Conservation (phyloP, 23 tunicate species). For the Trididemnum clinides region DNA sequence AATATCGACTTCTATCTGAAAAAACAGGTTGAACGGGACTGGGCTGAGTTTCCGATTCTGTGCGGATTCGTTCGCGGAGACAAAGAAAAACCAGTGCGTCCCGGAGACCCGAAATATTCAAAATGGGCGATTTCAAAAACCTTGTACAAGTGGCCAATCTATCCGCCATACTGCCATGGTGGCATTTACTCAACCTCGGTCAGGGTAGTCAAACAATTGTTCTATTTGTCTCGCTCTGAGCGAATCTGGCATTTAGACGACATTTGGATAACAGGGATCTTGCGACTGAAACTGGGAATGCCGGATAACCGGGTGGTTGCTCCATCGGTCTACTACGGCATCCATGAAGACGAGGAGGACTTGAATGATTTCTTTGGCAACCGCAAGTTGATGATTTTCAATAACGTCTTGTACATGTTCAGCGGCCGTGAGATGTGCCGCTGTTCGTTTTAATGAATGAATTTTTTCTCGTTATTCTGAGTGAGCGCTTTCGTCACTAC, state of each 20-base stretch:
- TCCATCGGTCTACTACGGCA: too few species aligned
- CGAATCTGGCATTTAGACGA: not conserved
- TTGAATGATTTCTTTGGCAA: too few species aligned
- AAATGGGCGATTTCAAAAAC: constrained; percentile 14
- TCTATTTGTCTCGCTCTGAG: not conserved
- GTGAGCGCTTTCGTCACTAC: too few species aligned
- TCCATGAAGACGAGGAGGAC: too few species aligned
- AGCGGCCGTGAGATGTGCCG: too few species aligned
- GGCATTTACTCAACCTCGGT: constrained; percentile 24
- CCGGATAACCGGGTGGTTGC: constrained; percentile 8
- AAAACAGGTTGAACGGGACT: not conserved
- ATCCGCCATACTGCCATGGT: constrained; percentile 15
- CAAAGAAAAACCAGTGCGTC: constrained; percentile 47
- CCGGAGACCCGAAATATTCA: not conserved
- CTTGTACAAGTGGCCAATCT: not conserved
- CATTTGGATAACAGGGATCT: constrained; percentile 10
- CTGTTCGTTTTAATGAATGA: too few species aligned
- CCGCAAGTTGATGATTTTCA: too few species aligned
- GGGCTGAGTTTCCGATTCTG: constrained; percentile 61
- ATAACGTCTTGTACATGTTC: too few species aligned
- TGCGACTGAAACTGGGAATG: constrained; percentile 9
- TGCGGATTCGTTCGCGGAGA: constrained; percentile 46
- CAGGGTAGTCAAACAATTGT: not conserved
- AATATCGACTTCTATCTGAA: constrained; percentile 3
- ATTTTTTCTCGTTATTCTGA: too few species aligned